Evolutionary conservation across 1,140 invertebrate genomes (phyloP).

Genomic region (Schlechtendalia chinensis): DNA sequence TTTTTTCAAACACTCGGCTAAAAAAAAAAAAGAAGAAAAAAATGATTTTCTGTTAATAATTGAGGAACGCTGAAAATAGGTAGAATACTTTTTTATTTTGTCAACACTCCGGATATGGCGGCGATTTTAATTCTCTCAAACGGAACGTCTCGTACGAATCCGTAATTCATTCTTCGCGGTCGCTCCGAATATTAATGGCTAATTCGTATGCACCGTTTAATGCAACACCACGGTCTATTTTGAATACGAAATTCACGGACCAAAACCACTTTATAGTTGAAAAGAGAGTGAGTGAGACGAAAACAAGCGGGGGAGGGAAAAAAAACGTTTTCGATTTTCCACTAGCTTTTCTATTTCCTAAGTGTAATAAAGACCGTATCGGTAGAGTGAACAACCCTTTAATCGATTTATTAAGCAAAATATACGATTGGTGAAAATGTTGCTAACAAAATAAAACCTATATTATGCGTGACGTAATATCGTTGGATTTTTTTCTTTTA

Average conservation of each 20-base stretch:
- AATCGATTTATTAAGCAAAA: background rate
- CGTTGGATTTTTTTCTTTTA: too few relatives aligned
- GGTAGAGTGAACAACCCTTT: background rate
- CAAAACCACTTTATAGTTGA: background rate
- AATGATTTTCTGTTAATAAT: background rate
- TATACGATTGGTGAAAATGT: too few relatives aligned
- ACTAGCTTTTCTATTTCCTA: background rate
- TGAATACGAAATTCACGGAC: background rate
- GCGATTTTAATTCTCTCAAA: background rate
- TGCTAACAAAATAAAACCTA: too few relatives aligned
- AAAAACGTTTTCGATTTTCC: background rate
- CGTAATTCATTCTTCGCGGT: background rate
- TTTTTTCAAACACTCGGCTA: background rate
- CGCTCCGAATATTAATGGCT: conserved; percentile 30
- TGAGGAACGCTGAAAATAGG: background rate
- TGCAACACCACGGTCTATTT: conserved; percentile 7
- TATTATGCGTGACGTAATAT: too few relatives aligned
- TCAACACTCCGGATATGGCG: too few relatives aligned
- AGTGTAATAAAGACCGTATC: background rate
- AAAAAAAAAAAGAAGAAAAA: too few relatives aligned
- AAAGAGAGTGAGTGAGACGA: background rate
- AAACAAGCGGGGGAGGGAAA: background rate
- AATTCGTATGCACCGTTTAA: conserved; percentile 12
- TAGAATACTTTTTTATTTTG: background rate
- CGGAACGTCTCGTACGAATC: background rate